Evolutionary conservation across 1,140 invertebrate genomes (phyloP).

Genomic region (Drosophila repletoides): DNA sequence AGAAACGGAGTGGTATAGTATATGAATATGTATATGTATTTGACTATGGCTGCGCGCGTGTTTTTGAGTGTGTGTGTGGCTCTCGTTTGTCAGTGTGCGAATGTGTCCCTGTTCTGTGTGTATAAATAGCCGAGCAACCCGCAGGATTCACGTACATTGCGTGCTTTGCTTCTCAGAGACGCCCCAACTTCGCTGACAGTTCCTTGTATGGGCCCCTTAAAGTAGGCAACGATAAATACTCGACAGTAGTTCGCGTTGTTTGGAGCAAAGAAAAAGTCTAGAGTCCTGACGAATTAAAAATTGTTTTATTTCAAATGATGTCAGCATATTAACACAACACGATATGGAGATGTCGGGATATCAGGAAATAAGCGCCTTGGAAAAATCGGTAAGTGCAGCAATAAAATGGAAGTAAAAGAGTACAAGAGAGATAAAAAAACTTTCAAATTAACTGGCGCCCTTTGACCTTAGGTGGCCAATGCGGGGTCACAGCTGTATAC

Average conservation of each 20-base stretch:
- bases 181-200: slow-evolving; percentile 24
- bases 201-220: slow-evolving; percentile 28
- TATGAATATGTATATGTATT: neutral
- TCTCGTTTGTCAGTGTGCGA: neutral
- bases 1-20: slow-evolving; percentile 1
- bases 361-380: slow-evolving; percentile 74
- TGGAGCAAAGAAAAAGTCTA: no score
- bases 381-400: slow-evolving; percentile 71
- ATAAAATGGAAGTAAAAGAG: neutral
- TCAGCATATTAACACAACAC: neutral
- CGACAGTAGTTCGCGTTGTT: slow-evolving; percentile 26
- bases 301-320: slow-evolving; percentile 8
- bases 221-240: slow-evolving; percentile 26
- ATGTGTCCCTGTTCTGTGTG: slow-evolving; percentile 16
- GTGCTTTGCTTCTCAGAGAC: slow-evolving; percentile 39
- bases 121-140: slow-evolving; percentile 65
- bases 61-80: slow-evolving; percentile 9
- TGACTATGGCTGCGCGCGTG: slow-evolving; percentile 17
- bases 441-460: neutral
- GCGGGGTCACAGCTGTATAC: slow-evolving; percentile 79
- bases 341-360: slow-evolving; percentile 62
- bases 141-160: slow-evolving; percentile 58
- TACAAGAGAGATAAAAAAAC: neutral
- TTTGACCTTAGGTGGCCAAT: slow-evolving; percentile 64
- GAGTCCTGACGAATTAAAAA: slow-evolving; percentile 1